Conservation (phyloP, 2,797 vertebrate genomes). For the Macrochelys suwanniensis region DNA sequence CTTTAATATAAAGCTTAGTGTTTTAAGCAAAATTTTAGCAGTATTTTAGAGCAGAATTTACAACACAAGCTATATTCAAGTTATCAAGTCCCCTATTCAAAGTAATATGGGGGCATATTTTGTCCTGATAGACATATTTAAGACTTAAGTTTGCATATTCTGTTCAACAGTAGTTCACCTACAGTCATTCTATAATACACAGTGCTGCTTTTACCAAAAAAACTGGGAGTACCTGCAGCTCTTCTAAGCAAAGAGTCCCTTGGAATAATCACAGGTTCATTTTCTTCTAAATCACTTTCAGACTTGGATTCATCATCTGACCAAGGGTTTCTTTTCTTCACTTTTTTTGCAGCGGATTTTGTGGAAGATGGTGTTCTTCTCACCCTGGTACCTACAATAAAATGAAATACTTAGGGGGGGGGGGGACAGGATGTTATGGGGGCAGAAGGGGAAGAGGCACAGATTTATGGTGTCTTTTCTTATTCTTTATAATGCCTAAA, state of each 20-base stretch:
- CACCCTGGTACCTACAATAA: constrained; percentile 84
- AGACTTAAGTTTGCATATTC: not conserved
- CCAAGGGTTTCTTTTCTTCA: constrained; percentile 98
- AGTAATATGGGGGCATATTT: too few relatives aligned
- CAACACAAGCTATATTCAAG: not conserved
- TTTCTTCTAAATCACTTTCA: constrained; percentile 93
- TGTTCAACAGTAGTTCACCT: not conserved
- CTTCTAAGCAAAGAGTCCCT: constrained; percentile 94
- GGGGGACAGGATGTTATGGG: not conserved
- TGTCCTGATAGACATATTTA: not conserved
- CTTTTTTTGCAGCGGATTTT: constrained; percentile 89
- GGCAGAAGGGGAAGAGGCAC: too few relatives aligned
- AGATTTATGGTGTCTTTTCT: not conserved
- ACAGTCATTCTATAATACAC: not conserved
- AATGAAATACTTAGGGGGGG: constrained; percentile 11
- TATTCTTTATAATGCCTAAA: not conserved
- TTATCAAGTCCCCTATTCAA: not conserved
- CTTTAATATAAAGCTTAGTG: not conserved
- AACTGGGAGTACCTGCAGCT: constrained; percentile 88
- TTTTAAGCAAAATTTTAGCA: not conserved
- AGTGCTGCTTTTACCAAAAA: constrained; percentile 22
- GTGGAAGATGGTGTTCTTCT: constrained; percentile 87
- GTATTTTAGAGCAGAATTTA: not conserved
- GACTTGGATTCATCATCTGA: constrained; percentile 96
- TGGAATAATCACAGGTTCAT: constrained; percentile 90